Percentiles rank a stretch among this genome's conserved stretches.
phyloP scores from a whole-genome alignment of 1,140 invertebrate species.

The Drosophila pseudoobscura region DNA sequence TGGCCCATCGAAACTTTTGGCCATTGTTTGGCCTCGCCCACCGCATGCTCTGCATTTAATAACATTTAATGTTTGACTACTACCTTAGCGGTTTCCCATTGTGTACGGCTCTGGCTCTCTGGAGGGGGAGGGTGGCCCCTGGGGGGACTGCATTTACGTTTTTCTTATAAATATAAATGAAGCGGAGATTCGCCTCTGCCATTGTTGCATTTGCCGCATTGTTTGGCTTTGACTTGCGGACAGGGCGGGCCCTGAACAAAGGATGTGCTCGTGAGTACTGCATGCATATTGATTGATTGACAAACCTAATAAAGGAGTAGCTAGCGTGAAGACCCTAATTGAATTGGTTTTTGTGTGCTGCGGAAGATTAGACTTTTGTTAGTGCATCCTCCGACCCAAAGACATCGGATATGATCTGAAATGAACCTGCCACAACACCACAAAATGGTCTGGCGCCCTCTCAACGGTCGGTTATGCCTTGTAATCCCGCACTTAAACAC shows the following conservation, averaged over 20 bases:
- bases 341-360: too few species aligned
- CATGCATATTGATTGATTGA: slow-evolving; percentile 69
- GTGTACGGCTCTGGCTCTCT: slow-evolving; percentile 14
- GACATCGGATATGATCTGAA: too few species aligned
- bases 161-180: slow-evolving; percentile 73
- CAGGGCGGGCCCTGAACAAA: slow-evolving; percentile 14
- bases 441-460: not conserved
- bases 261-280: slow-evolving; percentile 3
- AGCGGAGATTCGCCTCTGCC: slow-evolving; percentile 32
- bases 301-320: slow-evolving; percentile 26
- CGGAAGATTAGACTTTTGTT: too few species aligned
- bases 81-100: slow-evolving; percentile 53
- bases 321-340: too few species aligned
- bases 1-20: slow-evolving; percentile 53
- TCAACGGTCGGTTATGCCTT: not conserved
- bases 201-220: slow-evolving; percentile 69
- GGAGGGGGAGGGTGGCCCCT: slow-evolving; percentile 2
- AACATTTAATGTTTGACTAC: slow-evolving; percentile 68
- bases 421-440: too few species aligned
- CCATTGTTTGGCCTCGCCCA: slow-evolving; percentile 46
- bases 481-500: slow-evolving; percentile 18
- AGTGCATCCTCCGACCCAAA: too few species aligned
- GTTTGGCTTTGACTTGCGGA: slow-evolving; percentile 54
- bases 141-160: slow-evolving; percentile 4
- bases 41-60: slow-evolving; percentile 71